Base-by-base conservation (phyloP, 2,888 invertebrate species). In the Diabrotica balteata region DNA sequence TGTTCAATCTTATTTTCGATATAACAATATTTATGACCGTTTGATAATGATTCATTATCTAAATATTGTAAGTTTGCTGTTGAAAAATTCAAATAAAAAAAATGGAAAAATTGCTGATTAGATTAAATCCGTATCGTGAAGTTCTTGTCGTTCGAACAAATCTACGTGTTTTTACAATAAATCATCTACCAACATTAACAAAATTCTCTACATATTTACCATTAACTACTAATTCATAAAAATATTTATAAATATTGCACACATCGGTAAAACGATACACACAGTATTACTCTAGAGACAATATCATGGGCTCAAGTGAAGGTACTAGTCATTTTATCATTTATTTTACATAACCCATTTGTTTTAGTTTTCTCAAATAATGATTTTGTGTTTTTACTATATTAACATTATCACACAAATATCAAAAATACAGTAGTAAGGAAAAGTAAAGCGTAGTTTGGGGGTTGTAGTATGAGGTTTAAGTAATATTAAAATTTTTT, bases 241-340 rank as follows among this genome's bases (percentile, higher is more conserved):
- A 47, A 47, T 6, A 10, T 47, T 5, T 22, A 11, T 5, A 46
- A 58, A 11, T 53, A 46, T 17, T 57, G 57, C 57, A 57, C 60
- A 32, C 8, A 11, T 47, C 44, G 51, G 10, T 43, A 7, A 51
- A 7, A 50, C 50, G 10, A 60, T 44, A 51, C 50, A 45, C 47
- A 59, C 32, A 32, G 32, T 32, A 32, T 32, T 61, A 61, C 45
- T 61, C 45, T 53, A 61, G 22, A 60, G 60, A 60, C 60, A 59
- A 59, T 49, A 59, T 50, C 11, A 53, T 53, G 51, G 51, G 52
- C 52, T 57, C 32, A 49, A 67, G 67, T 67, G 70, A 70, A 59
- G 58, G 67, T 70, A 70, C 70, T 67, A 70, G 70, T 70, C 67
- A 49, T 22, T 32, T 66, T 51, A 57, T 51, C 42, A 49, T 43